These are phyloP conservation scores for Octopus sinensis DNA, from an alignment of 1,140 invertebrate species.

Conservation along the genomic window DNA sequence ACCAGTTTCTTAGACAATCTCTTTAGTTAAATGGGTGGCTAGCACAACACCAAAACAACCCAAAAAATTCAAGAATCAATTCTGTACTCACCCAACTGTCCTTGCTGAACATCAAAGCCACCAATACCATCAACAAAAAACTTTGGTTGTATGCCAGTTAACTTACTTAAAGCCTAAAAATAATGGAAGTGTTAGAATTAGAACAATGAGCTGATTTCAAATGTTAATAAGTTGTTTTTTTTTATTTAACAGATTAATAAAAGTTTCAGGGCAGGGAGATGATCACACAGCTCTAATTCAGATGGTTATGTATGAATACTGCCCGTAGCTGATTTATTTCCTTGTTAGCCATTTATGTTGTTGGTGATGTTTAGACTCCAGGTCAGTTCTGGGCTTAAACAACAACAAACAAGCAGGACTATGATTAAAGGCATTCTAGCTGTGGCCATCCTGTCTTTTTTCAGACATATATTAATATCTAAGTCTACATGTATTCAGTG, in stretches of 20 bases:
- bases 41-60: neutral
- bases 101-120: conserved; percentile 67
- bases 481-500: no score
- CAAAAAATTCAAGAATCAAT: no score
- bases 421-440: no score
- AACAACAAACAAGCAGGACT: no score
- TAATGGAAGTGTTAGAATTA: neutral
- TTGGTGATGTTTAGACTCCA: no score
- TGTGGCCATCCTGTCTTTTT: no score
- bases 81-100: conserved; percentile 61
- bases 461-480: no score
- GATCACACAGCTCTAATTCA: no score
- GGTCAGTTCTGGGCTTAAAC: no score
- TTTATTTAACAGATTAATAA: neutral
- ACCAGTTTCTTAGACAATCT: neutral
- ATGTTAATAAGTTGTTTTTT: neutral
- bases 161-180: conserved; percentile 45
- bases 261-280: neutral
- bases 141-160: conserved; percentile 37
- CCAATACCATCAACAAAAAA: conserved; percentile 48
- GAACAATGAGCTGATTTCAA: neutral
- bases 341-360: no score
- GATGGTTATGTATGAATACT: no score
- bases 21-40: conserved; percentile 1
- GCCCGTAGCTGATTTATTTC: no score